Evolutionary conservation across 2,888 invertebrate genomes (phyloP).

Genomic region (Atrina japonica): DNA sequence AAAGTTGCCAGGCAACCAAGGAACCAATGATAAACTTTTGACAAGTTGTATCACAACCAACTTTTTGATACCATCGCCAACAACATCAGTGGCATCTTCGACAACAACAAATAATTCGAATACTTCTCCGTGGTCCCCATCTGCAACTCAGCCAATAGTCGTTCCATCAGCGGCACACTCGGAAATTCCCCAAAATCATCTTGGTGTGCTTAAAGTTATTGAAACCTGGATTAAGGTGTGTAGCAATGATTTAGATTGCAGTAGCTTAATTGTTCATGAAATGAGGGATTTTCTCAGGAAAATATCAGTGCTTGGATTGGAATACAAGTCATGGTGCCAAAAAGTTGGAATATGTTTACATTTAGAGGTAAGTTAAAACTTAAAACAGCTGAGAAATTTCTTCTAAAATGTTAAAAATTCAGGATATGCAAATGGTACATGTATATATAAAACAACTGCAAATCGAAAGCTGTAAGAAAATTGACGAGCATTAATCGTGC

Average conservation of each 20-base stretch:
- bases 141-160: constrained; percentile 5
- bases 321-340: constrained; percentile 82
- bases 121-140: constrained; percentile 37
- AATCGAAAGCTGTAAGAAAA: no score
- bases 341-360: constrained; percentile 72
- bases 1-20: constrained; percentile 21
- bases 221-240: constrained; percentile 78
- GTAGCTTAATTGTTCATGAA: constrained; percentile 81
- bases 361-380: constrained; percentile 77
- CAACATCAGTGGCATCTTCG: constrained; percentile 30
- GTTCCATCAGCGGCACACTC: constrained; percentile 35
- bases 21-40: constrained; percentile 15
- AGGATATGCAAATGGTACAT: no score
- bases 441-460: no score
- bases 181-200: constrained; percentile 76
- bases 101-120: constrained; percentile 42
- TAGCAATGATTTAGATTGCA: constrained; percentile 75
- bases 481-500: no score
- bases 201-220: constrained; percentile 76
- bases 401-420: no score
- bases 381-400: no score
- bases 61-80: constrained; percentile 40
- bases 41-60: background rate
- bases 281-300: constrained; percentile 83
- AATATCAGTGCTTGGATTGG: constrained; percentile 82